Evolutionary conservation across 2,888 invertebrate genomes (phyloP).

Genomic region (Scaptomyza caliginosa): DNA sequence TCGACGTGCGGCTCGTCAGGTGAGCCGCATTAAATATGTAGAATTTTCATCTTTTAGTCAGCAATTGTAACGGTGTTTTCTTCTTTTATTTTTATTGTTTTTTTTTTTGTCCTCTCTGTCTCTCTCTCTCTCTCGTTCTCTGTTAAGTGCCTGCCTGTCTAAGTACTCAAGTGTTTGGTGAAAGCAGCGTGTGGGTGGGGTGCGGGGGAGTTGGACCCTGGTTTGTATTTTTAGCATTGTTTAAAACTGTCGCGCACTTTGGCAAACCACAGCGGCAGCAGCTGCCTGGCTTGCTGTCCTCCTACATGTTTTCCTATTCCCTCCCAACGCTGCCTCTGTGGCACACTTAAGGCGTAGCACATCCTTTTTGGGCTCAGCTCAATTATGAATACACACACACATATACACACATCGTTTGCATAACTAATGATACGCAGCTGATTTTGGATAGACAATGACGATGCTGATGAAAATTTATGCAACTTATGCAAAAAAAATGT

Average conservation of each 20-base stretch:
- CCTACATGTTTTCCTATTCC: too few relatives aligned
- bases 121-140: neutral
- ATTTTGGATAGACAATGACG: constrained; percentile 4
- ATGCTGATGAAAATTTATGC: constrained; percentile 22
- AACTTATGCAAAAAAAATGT: neutral
- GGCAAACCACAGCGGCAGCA: constrained; percentile 38
- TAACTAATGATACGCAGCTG: constrained; percentile 37
- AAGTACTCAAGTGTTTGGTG: constrained; percentile 64
- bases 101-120: constrained; percentile 19
- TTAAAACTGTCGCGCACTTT: constrained; percentile 68
- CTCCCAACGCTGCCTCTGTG: neutral
- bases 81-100: constrained; percentile 23
- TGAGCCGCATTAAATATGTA: constrained; percentile 80
- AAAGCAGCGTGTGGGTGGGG: neutral
- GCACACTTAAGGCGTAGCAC: constrained; percentile 15
- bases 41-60: constrained; percentile 80
- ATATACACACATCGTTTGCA: constrained; percentile 20
- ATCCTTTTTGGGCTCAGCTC: constrained; percentile 42
- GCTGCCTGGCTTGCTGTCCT: neutral
- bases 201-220: neutral
- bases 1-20: constrained; percentile 74
- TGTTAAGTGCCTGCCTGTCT: constrained; percentile 74
- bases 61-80: constrained; percentile 71
- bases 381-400: constrained; percentile 63
- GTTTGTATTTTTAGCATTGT: constrained; percentile 47